These are phyloP conservation scores for Lagorchestes hirsutus DNA, from an alignment of 2,797 vertebrate species.

Conservation along the genomic window DNA sequence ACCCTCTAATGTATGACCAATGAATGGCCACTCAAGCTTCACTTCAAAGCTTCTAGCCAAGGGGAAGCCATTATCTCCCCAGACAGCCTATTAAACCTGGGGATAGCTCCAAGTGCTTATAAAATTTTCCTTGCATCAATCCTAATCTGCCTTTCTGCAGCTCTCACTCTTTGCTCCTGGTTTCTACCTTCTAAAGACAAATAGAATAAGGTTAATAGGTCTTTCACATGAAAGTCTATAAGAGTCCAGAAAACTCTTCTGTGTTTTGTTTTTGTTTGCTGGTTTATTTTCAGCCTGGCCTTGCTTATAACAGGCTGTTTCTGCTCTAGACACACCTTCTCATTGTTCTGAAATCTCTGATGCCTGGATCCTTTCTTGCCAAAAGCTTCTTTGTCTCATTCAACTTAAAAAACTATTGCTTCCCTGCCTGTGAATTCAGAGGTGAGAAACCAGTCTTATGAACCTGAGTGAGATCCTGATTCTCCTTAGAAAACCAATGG, in stretches of 20 bases:
- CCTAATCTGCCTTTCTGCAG: not conserved
- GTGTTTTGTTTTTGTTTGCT: not conserved
- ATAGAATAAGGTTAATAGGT: not conserved
- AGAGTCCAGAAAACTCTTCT: not conserved
- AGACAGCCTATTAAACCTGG: not conserved
- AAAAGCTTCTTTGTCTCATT: not conserved
- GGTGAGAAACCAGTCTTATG: not conserved
- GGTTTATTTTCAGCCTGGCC: not conserved
- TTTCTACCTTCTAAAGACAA: not conserved
- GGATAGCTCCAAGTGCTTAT: not conserved
- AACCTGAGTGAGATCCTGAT: not conserved
- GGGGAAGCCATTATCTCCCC: not conserved
- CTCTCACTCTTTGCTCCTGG: not conserved
- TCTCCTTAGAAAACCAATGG: not conserved
- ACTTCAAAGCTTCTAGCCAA: not conserved
- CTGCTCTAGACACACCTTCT: not conserved
- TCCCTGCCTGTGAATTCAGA: not conserved
- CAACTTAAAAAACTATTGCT: not conserved
- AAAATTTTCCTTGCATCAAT: not conserved
- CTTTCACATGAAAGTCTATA: not conserved
- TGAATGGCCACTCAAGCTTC: not conserved
- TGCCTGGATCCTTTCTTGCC: not conserved
- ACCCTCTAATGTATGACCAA: not conserved
- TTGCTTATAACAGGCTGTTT: not conserved
- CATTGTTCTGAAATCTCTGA: not conserved